A percentile compares a stretch with the other conserved stretches of the same genome.
These are phyloP conservation scores for Parnassius mnemosyne DNA, from an alignment of 2,888 invertebrate genomes.

Conservation along the genomic window DNA sequence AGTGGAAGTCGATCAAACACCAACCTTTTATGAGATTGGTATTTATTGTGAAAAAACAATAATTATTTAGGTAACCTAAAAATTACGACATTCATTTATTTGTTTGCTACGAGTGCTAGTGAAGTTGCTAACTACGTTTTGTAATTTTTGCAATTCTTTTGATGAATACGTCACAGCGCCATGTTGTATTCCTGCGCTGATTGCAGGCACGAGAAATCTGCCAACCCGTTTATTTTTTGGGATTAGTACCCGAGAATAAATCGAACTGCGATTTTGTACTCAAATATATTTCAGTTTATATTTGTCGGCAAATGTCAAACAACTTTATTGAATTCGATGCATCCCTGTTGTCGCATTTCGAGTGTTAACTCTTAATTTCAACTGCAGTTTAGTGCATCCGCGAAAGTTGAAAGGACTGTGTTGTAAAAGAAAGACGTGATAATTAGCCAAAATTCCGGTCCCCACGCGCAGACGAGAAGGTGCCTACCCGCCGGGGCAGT, in stretches of 20 bases:
- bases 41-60: conserved; percentile 52
- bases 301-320: conserved; percentile 77
- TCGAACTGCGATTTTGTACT: conserved; percentile 78
- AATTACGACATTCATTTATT: conserved; percentile 56
- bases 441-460: conserved; percentile 90
- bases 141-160: conserved; percentile 71
- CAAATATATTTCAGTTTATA: conserved; percentile 78
- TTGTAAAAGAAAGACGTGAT: conserved; percentile 79
- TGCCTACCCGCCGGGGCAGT: conserved; percentile 87
- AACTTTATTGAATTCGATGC: conserved; percentile 74
- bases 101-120: conserved; percentile 3
- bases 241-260: conserved; percentile 76
- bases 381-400: conserved; percentile 81
- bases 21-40: conserved; percentile 70
- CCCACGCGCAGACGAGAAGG: conserved; percentile 90
- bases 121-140: conserved; percentile 37
- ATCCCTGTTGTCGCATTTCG: conserved; percentile 74
- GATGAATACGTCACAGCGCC: conserved; percentile 79
- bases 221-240: conserved; percentile 80
- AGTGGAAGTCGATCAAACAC: conserved; percentile 75
- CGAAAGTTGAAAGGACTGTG: conserved; percentile 81
- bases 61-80: conserved; percentile 49
- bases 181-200: conserved; percentile 82
- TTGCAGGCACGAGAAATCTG: conserved; percentile 81
- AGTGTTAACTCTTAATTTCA: conserved; percentile 76